phyloP scores from a whole-genome alignment of 2,113 vertebrate species.

The Phrynocephalus versicolor region DNA sequence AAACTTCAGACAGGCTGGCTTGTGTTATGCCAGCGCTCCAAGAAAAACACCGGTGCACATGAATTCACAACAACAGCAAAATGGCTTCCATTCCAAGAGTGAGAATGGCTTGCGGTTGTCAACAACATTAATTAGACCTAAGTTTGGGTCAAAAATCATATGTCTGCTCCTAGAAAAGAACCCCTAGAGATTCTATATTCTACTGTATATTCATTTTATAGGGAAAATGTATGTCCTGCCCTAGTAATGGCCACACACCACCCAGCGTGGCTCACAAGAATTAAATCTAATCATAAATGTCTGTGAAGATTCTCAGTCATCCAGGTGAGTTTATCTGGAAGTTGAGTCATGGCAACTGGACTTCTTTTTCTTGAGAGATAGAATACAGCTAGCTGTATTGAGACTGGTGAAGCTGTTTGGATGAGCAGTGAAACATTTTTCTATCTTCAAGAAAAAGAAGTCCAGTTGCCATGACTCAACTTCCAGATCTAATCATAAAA shows the following conservation, averaged over 20 bases:
- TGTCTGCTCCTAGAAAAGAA: conserved; percentile 25
- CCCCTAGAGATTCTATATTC: neutral
- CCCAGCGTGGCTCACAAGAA: neutral
- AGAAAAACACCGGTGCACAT: conserved; percentile 64
- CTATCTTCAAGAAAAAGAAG: no score
- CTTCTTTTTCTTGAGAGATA: no score
- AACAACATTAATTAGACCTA: conserved; percentile 56
- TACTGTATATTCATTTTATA: neutral
- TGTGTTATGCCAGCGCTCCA: conserved; percentile 65
- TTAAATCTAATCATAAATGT: neutral
- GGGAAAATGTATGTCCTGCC: neutral
- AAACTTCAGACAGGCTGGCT: conserved; percentile 70
- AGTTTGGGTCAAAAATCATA: conserved; percentile 39
- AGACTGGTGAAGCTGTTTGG: no score
- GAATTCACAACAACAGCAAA: conserved; percentile 60
- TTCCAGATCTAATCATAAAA: neutral
- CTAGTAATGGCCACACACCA: neutral
- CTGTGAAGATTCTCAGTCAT: no score
- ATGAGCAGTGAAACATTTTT: no score
- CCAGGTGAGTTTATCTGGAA: no score
- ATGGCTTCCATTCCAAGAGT: conserved; percentile 30
- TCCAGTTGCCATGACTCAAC: no score
- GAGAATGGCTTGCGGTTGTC: conserved; percentile 40
- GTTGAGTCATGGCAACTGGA: no score
- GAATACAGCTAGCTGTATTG: no score